Percentiles rank a stretch among this genome's conserved stretches.
These are phyloP conservation scores for Platycheirus rosarum DNA, from an alignment of 2,888 invertebrate species.

Conservation along the genomic window DNA sequence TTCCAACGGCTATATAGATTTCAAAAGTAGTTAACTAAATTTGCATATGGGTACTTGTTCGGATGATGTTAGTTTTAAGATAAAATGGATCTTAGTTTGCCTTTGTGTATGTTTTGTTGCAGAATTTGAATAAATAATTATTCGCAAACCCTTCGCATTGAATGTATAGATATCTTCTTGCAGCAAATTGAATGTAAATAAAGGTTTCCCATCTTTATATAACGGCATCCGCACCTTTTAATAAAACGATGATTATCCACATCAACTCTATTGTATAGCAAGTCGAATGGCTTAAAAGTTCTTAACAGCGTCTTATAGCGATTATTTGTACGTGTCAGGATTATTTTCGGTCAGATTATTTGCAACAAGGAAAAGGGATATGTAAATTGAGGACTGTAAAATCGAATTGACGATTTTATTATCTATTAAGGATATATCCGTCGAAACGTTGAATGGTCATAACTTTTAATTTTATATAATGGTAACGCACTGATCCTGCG, in stretches of 20 bases:
- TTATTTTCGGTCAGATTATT: slow-evolving; percentile 55
- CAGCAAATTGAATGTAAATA: neutral
- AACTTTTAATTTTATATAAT: neutral
- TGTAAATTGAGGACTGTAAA: slow-evolving; percentile 11
- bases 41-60: neutral
- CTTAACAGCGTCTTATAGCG: slow-evolving; percentile 30
- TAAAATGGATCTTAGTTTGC: neutral
- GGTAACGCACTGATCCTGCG: neutral
- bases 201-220: slow-evolving; percentile 22
- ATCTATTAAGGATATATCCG: slow-evolving; percentile 15
- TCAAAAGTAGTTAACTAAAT: slow-evolving; percentile 21
- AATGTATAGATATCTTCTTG: neutral
- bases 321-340: slow-evolving; percentile 49
- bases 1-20: slow-evolving; percentile 1
- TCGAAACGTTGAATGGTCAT: slow-evolving; percentile 1
- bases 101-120: neutral
- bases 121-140: slow-evolving; percentile 8
- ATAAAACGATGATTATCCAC: slow-evolving; percentile 33
- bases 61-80: neutral
- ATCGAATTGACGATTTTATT: slow-evolving; percentile 33
- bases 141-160: neutral
- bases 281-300: neutral
- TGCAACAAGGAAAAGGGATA: slow-evolving; percentile 32
- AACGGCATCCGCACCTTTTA: slow-evolving; percentile 1
- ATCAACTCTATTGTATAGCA: slow-evolving; percentile 13